These are phyloP conservation scores for Orchestes rusci DNA, from an alignment of 2,888 invertebrate genomes.

Conservation along the genomic window DNA sequence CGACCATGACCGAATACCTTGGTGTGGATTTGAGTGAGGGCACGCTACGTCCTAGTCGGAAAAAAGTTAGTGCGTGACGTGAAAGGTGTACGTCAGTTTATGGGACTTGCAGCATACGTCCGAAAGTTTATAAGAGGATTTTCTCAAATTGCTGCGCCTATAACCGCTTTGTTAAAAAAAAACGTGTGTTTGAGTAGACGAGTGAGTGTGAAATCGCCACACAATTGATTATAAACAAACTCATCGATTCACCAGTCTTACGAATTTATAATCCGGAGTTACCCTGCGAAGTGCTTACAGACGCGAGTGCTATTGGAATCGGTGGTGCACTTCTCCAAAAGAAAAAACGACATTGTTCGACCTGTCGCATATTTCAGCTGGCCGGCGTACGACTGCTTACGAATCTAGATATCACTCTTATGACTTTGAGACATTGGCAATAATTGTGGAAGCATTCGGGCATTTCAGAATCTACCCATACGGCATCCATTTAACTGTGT, in stretches of 20 bases:
- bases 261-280: conserved; percentile 20
- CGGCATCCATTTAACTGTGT: conserved; percentile 27
- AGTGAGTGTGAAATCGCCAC: conserved; percentile 15
- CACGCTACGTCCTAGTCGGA: conserved; percentile 18
- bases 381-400: conserved; percentile 20
- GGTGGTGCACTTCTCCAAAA: conserved; percentile 16
- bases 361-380: conserved; percentile 26
- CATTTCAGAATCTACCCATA: conserved; percentile 23
- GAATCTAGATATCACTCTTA: conserved; percentile 25
- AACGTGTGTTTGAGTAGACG: conserved; percentile 21
- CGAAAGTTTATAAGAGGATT: conserved; percentile 13
- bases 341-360: conserved; percentile 13
- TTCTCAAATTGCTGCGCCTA: conserved; percentile 19
- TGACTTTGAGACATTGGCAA: conserved; percentile 26
- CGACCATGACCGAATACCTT: conserved; percentile 24
- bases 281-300: conserved; percentile 17
- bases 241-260: conserved; percentile 23
- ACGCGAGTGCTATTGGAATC: conserved; percentile 17
- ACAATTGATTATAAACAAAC: conserved; percentile 17
- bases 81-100: conserved; percentile 25
- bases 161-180: conserved; percentile 25
- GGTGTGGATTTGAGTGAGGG: conserved; percentile 21
- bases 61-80: conserved; percentile 25
- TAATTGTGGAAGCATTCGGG: background rate
- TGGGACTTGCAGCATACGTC: conserved; percentile 14